Base-by-base conservation (phyloP, 2,113 vertebrate species). In the Edolisoma coerulescens region DNA sequence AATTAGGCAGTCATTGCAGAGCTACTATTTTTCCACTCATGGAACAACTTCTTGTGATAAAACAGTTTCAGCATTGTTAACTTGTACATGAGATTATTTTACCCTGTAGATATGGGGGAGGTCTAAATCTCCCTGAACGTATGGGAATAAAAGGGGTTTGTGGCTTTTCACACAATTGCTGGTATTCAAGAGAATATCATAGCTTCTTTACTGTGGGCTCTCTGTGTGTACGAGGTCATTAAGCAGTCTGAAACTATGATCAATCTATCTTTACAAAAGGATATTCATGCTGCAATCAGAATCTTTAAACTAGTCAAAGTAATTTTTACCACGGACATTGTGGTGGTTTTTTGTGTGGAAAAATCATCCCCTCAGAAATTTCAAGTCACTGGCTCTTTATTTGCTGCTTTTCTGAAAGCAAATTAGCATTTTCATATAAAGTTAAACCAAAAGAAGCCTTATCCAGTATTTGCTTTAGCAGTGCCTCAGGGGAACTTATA, bases 281-380 rank as follows among this genome's bases (percentile, higher is more conserved):
- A 27, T 64, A 21, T 32, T 56, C 3, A 2, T 65, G 7, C 9
- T 65, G 9, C 30, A 28, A 2, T 35, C 57, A 59, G 33, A 82
- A 57, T 1, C 27, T 33, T 64, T 56, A 20, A 64, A n/a, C 7
- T 80, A 42, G 9, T 24, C 41, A 37, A 41, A 54, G 20, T 30
- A 18, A n/a, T n/a, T 87, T 80, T 53, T 60, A 47, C 13, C 16
- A 18, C 11, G 7, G 5, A 22, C 2, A 3, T 16, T 49, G 16
- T 22, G 16, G 3, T 6, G 10, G 23, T 82, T 52, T 69, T 56
- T 39, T 0, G 1, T 4, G 24, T 4, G 24, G 11, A 26, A 63
- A 52, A 68, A 47, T 7, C 6, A 49, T 44, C 17, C 6, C 23
- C 23, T 28, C 23, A 56, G 42, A 84, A 23, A 44, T 63, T 50